These are phyloP conservation scores for Stegodyphus mimosarum DNA, from an alignment of 1,140 invertebrate species.

Conservation along the genomic window DNA sequence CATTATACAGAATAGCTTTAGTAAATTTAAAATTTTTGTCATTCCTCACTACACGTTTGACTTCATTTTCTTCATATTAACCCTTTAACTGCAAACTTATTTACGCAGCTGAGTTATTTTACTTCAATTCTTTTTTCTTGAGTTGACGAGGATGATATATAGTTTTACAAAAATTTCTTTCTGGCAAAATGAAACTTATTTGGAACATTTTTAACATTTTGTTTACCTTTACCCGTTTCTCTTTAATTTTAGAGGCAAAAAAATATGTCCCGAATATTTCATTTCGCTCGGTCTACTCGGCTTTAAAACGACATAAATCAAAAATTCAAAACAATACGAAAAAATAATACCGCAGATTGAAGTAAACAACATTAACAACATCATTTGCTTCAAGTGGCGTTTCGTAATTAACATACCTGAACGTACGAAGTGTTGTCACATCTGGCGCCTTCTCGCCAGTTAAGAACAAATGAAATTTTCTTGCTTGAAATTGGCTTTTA, in stretches of 20 bases:
- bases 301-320: conserved; percentile 52
- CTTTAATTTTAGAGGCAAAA: neutral
- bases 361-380: conserved; percentile 29
- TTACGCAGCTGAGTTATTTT: neutral
- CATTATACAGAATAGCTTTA: neutral
- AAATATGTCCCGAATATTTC: neutral
- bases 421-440: neutral
- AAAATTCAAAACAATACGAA: conserved; percentile 16
- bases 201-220: neutral
- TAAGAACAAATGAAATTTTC: neutral
- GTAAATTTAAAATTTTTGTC: neutral
- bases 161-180: conserved; percentile 4
- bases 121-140: neutral
- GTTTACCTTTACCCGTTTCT: neutral
- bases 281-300: neutral
- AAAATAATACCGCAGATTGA: neutral
- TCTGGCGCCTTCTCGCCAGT: conserved; percentile 9
- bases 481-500: too few relatives aligned
- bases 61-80: conserved; percentile 11
- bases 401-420: conserved; percentile 10
- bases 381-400: conserved; percentile 4
- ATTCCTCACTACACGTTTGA: neutral
- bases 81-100: conserved; percentile 9
- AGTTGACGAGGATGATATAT: neutral
- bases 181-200: neutral